Evolutionary conservation across 2,888 invertebrate genomes (phyloP).

Genomic region (Andrena praecox): DNA sequence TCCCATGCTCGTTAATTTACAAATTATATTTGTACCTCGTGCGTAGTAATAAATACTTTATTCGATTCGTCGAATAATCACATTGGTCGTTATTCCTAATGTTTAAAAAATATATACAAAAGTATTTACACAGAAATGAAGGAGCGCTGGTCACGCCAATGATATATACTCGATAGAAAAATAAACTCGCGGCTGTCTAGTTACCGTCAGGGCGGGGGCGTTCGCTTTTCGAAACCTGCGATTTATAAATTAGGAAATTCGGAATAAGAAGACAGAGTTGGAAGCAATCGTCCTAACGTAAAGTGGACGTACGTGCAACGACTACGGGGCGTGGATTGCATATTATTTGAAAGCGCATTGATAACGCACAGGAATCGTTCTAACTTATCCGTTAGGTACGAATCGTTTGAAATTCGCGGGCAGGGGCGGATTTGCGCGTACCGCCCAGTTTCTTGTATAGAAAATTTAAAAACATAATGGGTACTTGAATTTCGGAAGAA

Average conservation of each 20-base stretch:
- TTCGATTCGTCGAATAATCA: constrained; percentile 70
- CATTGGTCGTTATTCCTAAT: constrained; percentile 70
- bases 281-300: not conserved
- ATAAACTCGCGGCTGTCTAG: constrained; percentile 62
- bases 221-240: constrained; percentile 13
- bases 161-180: constrained; percentile 72
- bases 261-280: not conserved
- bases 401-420: constrained; percentile 5
- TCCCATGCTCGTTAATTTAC: constrained; percentile 14
- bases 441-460: not conserved
- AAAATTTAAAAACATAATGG: not conserved
- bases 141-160: constrained; percentile 48
- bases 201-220: constrained; percentile 25
- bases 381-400: constrained; percentile 11
- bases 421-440: not conserved
- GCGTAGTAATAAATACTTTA: constrained; percentile 75
- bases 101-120: constrained; percentile 77
- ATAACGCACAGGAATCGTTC: not conserved
- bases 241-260: constrained; percentile 15
- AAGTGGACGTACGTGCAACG: constrained; percentile 13
- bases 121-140: constrained; percentile 78
- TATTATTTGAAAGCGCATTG: constrained; percentile 6
- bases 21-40: constrained; percentile 29
- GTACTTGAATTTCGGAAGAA: not conserved
- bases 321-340: not conserved